phyloP scores from a whole-genome alignment of 2,888 invertebrate genomes.

The Philhelius pedissequus region DNA sequence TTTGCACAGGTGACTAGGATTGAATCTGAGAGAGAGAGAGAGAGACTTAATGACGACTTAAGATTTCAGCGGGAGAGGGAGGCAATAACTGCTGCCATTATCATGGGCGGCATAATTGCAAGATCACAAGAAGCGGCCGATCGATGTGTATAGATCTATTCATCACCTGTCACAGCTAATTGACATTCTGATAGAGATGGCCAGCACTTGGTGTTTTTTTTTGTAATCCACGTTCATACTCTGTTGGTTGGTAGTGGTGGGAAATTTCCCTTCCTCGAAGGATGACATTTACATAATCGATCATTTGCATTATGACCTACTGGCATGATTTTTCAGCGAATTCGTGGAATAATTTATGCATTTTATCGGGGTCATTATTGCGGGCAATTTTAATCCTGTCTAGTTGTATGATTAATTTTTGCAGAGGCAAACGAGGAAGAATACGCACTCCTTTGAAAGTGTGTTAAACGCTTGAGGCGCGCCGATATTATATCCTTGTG shows the following conservation, averaged over 20 bases:
- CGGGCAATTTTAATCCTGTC: conserved; percentile 33
- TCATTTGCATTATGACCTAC: conserved; percentile 59
- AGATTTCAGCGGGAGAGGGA: conserved; percentile 8
- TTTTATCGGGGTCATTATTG: conserved; percentile 48
- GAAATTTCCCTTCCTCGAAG: conserved; percentile 21
- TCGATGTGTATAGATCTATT: conserved; percentile 57
- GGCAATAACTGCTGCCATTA: background rate
- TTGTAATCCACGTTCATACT: background rate
- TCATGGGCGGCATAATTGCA: conserved; percentile 49
- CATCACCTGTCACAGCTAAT: conserved; percentile 64
- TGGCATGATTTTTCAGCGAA: conserved; percentile 45
- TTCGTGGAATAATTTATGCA: conserved; percentile 43
- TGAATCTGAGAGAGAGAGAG: background rate
- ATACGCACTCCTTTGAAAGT: conserved; percentile 27
- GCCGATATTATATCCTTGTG: background rate
- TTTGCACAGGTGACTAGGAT: conserved; percentile 28
- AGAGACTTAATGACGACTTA: conserved; percentile 53
- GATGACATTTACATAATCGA: conserved; percentile 64
- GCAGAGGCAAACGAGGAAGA: background rate
- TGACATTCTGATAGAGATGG: conserved; percentile 62
- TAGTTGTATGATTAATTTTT: background rate
- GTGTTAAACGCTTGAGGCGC: conserved; percentile 41
- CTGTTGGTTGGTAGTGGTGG: background rate
- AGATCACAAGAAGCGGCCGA: conserved; percentile 55
- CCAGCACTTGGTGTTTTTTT: conserved; percentile 15